Conservation (phyloP, 2,113 vertebrate genomes). For the Paracanthobrama guichenoti region DNA sequence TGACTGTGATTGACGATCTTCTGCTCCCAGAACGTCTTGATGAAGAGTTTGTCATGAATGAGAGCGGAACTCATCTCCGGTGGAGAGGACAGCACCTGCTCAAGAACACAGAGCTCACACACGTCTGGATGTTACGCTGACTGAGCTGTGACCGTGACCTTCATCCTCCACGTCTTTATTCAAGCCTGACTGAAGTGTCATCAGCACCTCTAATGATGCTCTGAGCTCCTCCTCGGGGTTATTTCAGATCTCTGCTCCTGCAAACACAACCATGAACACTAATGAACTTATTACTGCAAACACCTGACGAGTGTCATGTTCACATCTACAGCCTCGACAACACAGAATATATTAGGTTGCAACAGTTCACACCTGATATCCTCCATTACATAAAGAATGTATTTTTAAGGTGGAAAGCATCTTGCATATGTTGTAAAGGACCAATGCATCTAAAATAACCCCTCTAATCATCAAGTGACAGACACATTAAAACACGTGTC, state of each 20-base stretch:
- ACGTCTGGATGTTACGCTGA: no score
- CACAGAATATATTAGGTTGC: no score
- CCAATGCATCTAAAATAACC: slow-evolving; percentile 12
- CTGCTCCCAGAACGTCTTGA: slow-evolving; percentile 74
- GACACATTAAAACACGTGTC: slow-evolving; percentile 9
- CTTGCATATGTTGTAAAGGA: background rate
- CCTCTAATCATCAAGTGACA: slow-evolving; percentile 34
- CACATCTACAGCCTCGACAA: background rate
- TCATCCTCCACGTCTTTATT: background rate
- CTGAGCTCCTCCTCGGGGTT: slow-evolving; percentile 6
- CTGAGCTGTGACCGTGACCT: no score
- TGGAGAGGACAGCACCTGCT: background rate
- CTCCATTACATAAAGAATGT: slow-evolving; percentile 1
- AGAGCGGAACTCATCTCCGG: slow-evolving; percentile 71
- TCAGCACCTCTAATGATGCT: background rate
- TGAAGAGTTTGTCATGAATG: slow-evolving; percentile 71
- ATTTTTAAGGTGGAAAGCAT: slow-evolving; percentile 34
- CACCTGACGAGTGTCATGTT: slow-evolving; percentile 48
- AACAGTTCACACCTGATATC: slow-evolving; percentile 6
- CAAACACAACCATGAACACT: background rate
- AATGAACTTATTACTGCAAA: slow-evolving; percentile 25
- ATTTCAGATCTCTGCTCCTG: background rate
- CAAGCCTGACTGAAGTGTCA: background rate
- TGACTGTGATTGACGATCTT: slow-evolving; percentile 61
- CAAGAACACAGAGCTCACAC: no score